Evolutionary conservation across 2,113 vertebrate genomes (phyloP), one percentile per base, ranked within the genome.

Genomic region (Hassar affinis): DNA sequence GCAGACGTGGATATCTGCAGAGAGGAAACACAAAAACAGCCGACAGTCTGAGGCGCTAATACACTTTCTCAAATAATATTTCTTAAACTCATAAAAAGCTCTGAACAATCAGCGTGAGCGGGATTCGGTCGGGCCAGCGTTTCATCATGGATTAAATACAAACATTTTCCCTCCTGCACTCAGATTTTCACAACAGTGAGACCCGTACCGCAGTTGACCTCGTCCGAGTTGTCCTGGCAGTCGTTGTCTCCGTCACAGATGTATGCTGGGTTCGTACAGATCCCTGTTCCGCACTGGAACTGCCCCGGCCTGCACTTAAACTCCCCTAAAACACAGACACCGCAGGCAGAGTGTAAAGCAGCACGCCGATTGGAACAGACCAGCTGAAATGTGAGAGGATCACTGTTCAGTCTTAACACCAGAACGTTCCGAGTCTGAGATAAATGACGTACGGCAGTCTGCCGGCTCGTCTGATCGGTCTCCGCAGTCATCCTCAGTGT

Each of bases 191-290:
- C 27, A 33, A 2, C 17, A 22, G 12, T 6, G 20, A 0, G 11
- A 14, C 4, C 15, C 77, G 85, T 90, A 98, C 98, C 97, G 0
- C 98, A 99, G 91, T 98, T 99, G 90, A 96, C 96, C 86, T 99
- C 98, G 0, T 99, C 98, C 0, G 97, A 98, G 89, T 95, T 97
- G 93, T 99, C 98, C 91, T 98, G 97, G 89, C 98, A 99, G 93
- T 99, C 98, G 0, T 99, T 98, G 94, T 99, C 98, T 1, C 97
- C 97, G 0, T 99, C 98, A 6, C 98, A 99, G 94, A 99, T 99
- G 93, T 99, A 99, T 79, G 98, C 97, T 0, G 98, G 98, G 93
- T 99, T 99, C 35, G 98, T 99, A 91, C 98, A 99, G 92, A 98
- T 98, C 51, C 98, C 97, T 0, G 97, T 99, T 0, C 96, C 96